These are phyloP conservation scores for Verasper variegatus DNA, from an alignment of 2,113 vertebrate species.

Conservation along the genomic window DNA sequence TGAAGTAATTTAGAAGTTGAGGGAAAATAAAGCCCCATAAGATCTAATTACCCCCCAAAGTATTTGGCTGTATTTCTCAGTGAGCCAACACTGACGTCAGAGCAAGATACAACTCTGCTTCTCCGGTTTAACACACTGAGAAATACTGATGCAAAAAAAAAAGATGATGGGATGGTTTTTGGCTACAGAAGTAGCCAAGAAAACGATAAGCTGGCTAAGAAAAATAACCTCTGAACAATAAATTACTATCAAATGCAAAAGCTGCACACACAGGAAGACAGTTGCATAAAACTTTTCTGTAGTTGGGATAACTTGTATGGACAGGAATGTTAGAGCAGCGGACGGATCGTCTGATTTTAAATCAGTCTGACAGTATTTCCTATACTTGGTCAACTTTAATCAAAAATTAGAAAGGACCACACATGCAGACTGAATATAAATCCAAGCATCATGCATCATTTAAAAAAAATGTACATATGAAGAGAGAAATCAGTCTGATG, in stretches of 20 bases:
- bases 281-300: too few relatives aligned
- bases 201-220: background rate
- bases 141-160: slow-evolving; percentile 27
- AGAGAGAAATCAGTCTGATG: background rate
- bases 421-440: background rate
- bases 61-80: slow-evolving; percentile 16
- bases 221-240: too few relatives aligned
- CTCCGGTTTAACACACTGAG: slow-evolving; percentile 34
- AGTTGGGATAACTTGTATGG: too few relatives aligned
- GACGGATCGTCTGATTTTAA: background rate
- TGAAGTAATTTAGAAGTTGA: slow-evolving; percentile 5
- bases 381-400: background rate
- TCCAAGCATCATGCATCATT: background rate
- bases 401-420: background rate
- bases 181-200: background rate
- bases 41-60: slow-evolving; percentile 25
- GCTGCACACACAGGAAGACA: too few relatives aligned
- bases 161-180: slow-evolving; percentile 19
- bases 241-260: too few relatives aligned
- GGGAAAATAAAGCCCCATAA: slow-evolving; percentile 40
- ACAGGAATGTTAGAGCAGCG: too few relatives aligned
- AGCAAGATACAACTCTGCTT: slow-evolving; percentile 26
- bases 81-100: slow-evolving; percentile 52
- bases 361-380: background rate
- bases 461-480: background rate